Base-by-base conservation (phyloP, 2,888 invertebrate genomes). In the Ypsolopha scabrella region DNA sequence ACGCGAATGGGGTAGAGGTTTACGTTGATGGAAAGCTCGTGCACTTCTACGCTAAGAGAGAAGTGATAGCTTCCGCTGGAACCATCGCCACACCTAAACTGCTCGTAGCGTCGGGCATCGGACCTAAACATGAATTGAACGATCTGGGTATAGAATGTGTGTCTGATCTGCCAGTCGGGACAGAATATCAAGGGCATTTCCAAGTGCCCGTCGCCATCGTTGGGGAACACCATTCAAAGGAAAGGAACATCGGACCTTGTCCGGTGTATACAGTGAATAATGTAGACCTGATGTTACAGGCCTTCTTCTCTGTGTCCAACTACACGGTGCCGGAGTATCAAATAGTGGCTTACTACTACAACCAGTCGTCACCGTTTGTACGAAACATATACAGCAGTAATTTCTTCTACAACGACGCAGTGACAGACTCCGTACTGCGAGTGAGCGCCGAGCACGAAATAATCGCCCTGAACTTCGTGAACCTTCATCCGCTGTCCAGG, bases 361-460 rank as follows among this genome's bases (percentile, higher is more conserved):
- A 33, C 49, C 49, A 49, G 13, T 33, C 38, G 10, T 49, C 38
- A 14, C 49, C 33, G 11, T 10, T 34, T 13, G 24, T 87, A 2
- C 65, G 65, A 53, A 63, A 49, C 9, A 50, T 50, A 8, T 33
- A 49, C 10, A 46, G 35, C 13, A 9, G 46, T 1, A 24, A 33
- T 9, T 11, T 39, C 10, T n/a, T 11, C 2, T 39, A 39, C 11
- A 39, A 39, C 11, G 39, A 39, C 6, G 39, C 9, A n/a, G 39
- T 39, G 9, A 11, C 11, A 2, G 9, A 9, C 1, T 39, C 39
- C 1, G 10, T 39, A 11, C 10, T 11, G 11, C 39, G 39, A 39
- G 39, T 11, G 39, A 39, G 11, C 11, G 6, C 10, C 9, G 39
- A 39, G 11, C 39, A 39, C 11, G 39, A 46, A 46, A 35, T 46